Conservation (phyloP, 2,113 vertebrate genomes). For the Sorex fumeus region DNA sequence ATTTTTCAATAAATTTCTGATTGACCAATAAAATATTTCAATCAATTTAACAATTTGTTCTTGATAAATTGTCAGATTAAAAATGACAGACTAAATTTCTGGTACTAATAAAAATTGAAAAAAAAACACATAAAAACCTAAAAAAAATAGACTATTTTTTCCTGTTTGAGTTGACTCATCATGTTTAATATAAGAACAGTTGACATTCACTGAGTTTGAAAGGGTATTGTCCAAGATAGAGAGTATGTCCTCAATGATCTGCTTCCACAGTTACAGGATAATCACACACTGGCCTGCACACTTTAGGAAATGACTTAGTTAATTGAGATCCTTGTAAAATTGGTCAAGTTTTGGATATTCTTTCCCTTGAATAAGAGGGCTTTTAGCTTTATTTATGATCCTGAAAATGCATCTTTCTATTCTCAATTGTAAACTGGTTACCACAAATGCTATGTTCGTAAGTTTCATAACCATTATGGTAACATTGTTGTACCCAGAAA, state of each 20-base stretch:
- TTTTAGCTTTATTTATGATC: conserved; percentile 89
- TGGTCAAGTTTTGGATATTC: conserved; percentile 83
- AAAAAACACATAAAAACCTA: too few relatives aligned
- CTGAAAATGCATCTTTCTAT: conserved; percentile 88
- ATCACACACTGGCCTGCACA: conserved; percentile 75
- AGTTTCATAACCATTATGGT: conserved; percentile 79
- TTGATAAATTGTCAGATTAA: conserved; percentile 1
- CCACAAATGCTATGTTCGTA: conserved; percentile 86
- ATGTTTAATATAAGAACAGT: conserved; percentile 48
- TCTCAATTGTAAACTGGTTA: conserved; percentile 85
- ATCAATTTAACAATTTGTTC: neutral
- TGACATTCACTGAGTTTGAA: conserved; percentile 70
- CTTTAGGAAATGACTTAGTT: conserved; percentile 83
- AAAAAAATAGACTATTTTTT: neutral
- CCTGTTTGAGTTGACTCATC: conserved; percentile 22
- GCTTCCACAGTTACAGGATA: conserved; percentile 84
- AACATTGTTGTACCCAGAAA: conserved; percentile 81
- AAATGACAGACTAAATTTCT: neutral
- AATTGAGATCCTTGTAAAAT: conserved; percentile 87
- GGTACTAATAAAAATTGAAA: too few relatives aligned
- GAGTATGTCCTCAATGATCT: conserved; percentile 81
- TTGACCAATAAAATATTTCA: neutral
- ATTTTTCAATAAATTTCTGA: neutral
- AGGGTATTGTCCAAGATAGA: conserved; percentile 72
- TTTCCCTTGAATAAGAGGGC: conserved; percentile 80